Base-by-base conservation (phyloP, 2,797 vertebrate species). In the Diplodus puntazzo region DNA sequence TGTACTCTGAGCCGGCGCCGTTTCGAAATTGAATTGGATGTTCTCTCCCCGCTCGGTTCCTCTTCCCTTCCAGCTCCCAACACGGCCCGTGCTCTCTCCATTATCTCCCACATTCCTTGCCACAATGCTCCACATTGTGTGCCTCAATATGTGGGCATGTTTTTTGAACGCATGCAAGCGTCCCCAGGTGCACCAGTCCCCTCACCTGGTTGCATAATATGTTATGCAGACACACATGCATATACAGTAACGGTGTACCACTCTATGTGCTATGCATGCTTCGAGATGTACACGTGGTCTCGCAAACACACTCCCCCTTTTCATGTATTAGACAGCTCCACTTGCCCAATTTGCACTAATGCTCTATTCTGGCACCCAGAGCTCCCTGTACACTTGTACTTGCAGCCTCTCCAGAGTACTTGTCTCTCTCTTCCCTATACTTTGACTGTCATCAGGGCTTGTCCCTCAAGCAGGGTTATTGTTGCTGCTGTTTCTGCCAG, bases 11-110 rank as follows among this genome's bases (percentile, higher is more conserved):
- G 89, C 90, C 88, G 87, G 83, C 73, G 65, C 89, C 74, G 54
- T 83, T 89, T 90, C 23, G n/a, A 92, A 94, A 94, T 93, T 93
- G 91, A 92, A 93, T 91, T 85, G 92, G 88, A 93, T 93, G 92
- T 91, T 88, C 86, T 89, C 81, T 88, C 83, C 67, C 50, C 69
- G 86, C 88, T 91, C 81, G 34, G 86, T 88, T 92, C 85, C 87
- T 90, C 87, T 91, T 90, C 82, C 88, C 78, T 89, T 85, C 80
- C 83, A 75, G 74, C 64, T 90, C 83, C 84, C 81, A 84, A 78
- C 82, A 82, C 59, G 43, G 78, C 76, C 75, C 48, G 1, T 63
- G 85, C 75, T 73, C 84, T 87, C 82, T 81, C 79, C 80, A 83
- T 91, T 91, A 85, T 93, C 82, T 85, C 65, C 61, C 0, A 48